A percentile compares a stretch with the other conserved stretches of the same genome.
Evolutionary conservation across 2,113 vertebrate species (phyloP).

Genomic region (Bucco capensis): DNA sequence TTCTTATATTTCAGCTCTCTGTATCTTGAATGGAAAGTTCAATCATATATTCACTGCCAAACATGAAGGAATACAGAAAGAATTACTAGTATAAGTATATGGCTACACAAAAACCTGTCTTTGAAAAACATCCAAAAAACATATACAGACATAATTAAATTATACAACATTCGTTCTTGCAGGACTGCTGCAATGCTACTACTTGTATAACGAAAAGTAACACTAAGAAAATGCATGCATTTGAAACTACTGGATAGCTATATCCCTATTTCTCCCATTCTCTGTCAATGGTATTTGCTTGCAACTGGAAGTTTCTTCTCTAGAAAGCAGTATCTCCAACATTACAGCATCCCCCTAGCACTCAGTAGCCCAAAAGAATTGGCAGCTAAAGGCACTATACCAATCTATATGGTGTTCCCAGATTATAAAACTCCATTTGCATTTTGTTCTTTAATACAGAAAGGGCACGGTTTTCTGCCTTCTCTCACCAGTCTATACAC

Average conservation of each 20-base stretch:
- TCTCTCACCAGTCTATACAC: not conserved
- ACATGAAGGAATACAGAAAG: not conserved
- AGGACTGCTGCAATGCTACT: not conserved
- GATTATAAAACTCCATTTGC: not conserved
- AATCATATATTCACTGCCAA: not conserved
- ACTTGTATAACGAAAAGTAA: not conserved
- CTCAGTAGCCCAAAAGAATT: not conserved
- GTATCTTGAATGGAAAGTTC: not conserved
- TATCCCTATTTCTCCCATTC: not conserved
- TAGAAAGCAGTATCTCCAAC: not conserved
- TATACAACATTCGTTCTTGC: accelerated
- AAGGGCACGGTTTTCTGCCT: not conserved
- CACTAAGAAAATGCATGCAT: not conserved
- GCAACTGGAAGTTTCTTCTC: not conserved
- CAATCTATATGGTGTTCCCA: not conserved
- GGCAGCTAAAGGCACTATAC: not conserved
- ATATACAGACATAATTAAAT: not conserved
- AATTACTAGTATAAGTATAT: not conserved
- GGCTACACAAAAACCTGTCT: not conserved
- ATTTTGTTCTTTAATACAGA: not conserved
- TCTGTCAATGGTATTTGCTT: not conserved
- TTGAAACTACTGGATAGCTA: not conserved
- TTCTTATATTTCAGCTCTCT: not conserved
- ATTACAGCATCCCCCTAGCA: not conserved
- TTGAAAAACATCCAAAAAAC: not conserved